Percentiles rank a stretch among this genome's conserved stretches.
Evolutionary conservation across 1,140 invertebrate species (phyloP).

Genomic region (Pantala flavescens): DNA sequence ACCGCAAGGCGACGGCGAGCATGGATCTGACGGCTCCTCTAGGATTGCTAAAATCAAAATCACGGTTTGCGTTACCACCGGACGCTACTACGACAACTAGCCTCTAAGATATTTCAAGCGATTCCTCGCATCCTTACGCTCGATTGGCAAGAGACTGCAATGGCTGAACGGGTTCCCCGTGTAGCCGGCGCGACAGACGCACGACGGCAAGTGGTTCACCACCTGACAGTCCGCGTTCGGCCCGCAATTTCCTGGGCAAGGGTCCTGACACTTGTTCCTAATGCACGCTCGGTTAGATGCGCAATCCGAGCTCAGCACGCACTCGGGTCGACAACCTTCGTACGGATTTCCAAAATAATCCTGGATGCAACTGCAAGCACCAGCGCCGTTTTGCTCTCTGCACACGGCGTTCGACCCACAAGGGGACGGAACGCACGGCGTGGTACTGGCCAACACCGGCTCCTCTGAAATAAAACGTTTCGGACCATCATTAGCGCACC

Average conservation of each 20-base stretch:
- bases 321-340: slow-evolving; percentile 37
- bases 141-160: slow-evolving; percentile 39
- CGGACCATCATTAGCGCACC: slow-evolving; percentile 23
- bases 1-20: slow-evolving; percentile 35
- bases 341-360: slow-evolving; percentile 46
- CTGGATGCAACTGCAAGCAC: slow-evolving; percentile 40
- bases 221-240: slow-evolving; percentile 51
- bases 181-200: slow-evolving; percentile 55
- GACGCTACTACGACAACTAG: slow-evolving; percentile 28
- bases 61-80: slow-evolving; percentile 18
- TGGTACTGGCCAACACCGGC: not conserved
- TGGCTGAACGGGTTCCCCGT: slow-evolving; percentile 55
- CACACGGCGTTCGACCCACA: slow-evolving; percentile 47
- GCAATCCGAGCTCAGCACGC: slow-evolving; percentile 31
- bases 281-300: slow-evolving; percentile 32
- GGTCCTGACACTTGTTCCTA: slow-evolving; percentile 55
- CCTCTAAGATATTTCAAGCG: slow-evolving; percentile 29
- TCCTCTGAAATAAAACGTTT: slow-evolving; percentile 21
- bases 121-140: slow-evolving; percentile 39
- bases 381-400: slow-evolving; percentile 36
- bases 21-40: slow-evolving; percentile 29
- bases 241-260: slow-evolving; percentile 50
- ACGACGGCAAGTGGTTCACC: slow-evolving; percentile 57
- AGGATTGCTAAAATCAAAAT: slow-evolving; percentile 22
- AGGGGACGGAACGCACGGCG: slow-evolving; percentile 43